Conservation (phyloP, 2,797 vertebrate species). For the Phataginus tricuspis region DNA sequence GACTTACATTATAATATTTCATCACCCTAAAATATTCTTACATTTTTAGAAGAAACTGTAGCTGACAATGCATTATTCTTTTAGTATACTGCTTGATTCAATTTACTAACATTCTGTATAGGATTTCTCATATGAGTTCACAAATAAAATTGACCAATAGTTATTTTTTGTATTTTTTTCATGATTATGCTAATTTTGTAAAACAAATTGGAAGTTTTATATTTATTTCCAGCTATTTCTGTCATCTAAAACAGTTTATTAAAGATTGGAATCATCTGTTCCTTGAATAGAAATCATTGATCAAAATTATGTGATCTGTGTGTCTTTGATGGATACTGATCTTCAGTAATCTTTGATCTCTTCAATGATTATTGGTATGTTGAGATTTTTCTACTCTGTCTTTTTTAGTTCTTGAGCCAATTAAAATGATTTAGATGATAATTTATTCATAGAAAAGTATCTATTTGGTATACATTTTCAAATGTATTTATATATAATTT, state of each 20-base stretch:
- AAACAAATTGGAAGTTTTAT: background rate
- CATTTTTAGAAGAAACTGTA: background rate
- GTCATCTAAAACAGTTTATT: background rate
- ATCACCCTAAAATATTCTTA: background rate
- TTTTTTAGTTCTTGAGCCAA: background rate
- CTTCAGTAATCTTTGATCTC: background rate
- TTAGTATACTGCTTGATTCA: background rate
- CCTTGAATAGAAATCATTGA: background rate
- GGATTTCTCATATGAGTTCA: background rate
- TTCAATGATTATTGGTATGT: background rate
- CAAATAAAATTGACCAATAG: background rate
- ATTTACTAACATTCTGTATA: background rate
- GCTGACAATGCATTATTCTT: background rate
- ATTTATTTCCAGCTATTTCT: background rate
- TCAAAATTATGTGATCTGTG: background rate
- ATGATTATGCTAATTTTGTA: background rate
- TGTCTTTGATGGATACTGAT: background rate
- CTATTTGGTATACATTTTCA: background rate
- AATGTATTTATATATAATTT: background rate
- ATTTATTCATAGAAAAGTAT: background rate
- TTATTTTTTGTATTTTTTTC: background rate
- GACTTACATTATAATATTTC: background rate
- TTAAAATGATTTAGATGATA: background rate
- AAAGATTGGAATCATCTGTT: background rate
- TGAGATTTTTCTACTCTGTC: background rate